Evolutionary conservation across 2,113 vertebrate genomes (phyloP).

Genomic region (Oryctolagus cuniculus): mOryCun1.1 NC_091433.1:115362501-115363000

Average conservation of each 20-base stretch:
- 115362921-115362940: not conserved
- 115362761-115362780: not conserved
- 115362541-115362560: constrained; percentile 92
- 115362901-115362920: not conserved
- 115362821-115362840: not conserved
- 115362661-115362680: not conserved
- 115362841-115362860: not conserved
- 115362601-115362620: constrained; percentile 99
- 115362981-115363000: not conserved
- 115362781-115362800: not conserved
- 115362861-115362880: not conserved
- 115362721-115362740: not conserved
- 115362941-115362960: not conserved
- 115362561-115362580: constrained; percentile 98
- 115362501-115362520: not conserved
- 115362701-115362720: not conserved
- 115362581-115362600: constrained; percentile 94
- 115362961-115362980: not conserved
- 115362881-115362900: not conserved
- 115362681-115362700: rapidly evolving
- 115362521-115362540: constrained; percentile 86
- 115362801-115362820: not conserved
- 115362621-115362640: constrained; percentile 85
- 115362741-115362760: not conserved
- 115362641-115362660: not conserved